Evolutionary conservation across 2,113 vertebrate genomes (phyloP).

Genomic region (Rhabdomys dilectus): DNA sequence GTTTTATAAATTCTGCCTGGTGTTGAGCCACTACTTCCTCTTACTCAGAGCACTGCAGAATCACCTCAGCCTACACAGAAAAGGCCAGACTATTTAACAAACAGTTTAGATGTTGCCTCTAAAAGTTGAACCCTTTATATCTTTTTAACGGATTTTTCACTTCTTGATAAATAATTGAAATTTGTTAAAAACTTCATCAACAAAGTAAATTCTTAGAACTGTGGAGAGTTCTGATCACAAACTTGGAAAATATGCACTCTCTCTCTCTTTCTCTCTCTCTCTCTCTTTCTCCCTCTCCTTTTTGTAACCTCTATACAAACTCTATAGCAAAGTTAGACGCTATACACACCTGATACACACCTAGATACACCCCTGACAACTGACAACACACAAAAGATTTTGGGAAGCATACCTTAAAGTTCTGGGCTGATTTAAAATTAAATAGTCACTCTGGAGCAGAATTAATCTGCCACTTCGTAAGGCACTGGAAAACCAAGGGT

Average conservation of each 20-base stretch:
- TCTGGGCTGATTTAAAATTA: conserved; percentile 70
- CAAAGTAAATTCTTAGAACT: conserved; percentile 54
- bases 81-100: background rate
- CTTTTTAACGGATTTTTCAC: conserved; percentile 44
- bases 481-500: background rate
- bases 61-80: background rate
- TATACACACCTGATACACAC: background rate
- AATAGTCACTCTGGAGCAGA: conserved; percentile 62
- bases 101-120: conserved; percentile 6
- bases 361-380: conserved; percentile 71
- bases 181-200: background rate
- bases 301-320: background rate
- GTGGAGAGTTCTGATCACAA: conserved; percentile 58
- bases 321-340: conserved; percentile 59
- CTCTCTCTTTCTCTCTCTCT: background rate
- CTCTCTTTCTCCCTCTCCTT: too few relatives aligned
- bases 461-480: conserved; percentile 66
- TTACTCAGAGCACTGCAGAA: background rate
- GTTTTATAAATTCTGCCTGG: background rate
- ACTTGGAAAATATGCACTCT: conserved; percentile 63
- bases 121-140: conserved; percentile 6
- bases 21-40: conserved; percentile 29
- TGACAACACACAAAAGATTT: conserved; percentile 76
- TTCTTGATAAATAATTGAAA: conserved; percentile 51
- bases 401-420: conserved; percentile 71